Conservation (phyloP, 2,888 invertebrate genomes). For the Pheosia tremula region DNA sequence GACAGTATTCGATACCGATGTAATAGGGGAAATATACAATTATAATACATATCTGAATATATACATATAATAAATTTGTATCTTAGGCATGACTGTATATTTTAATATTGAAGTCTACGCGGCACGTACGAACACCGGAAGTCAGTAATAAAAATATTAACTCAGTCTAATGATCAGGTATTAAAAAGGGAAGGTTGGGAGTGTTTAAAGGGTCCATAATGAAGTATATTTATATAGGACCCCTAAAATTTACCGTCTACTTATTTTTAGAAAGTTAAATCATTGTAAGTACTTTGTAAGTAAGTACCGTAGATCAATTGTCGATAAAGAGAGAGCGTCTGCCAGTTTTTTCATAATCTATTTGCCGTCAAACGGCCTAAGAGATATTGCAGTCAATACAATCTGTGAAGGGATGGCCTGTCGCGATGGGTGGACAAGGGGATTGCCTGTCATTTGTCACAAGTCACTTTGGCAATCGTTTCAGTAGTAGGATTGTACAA, state of each 20-base stretch:
- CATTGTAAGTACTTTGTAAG: too few species aligned
- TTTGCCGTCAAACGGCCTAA: neutral
- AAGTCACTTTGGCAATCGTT: neutral
- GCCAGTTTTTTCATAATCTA: conserved; percentile 2
- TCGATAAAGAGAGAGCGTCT: neutral
- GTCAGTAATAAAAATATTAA: too few species aligned
- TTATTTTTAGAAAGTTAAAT: too few species aligned
- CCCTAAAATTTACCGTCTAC: neutral
- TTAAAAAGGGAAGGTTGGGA: neutral
- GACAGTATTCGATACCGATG: too few species aligned
- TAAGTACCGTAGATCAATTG: neutral
- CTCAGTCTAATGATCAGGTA: neutral
- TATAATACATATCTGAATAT: too few species aligned
- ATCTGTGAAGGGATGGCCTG: neutral
- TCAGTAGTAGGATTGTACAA: neutral
- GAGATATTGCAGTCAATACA: conserved; percentile 5
- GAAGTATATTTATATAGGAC: neutral
- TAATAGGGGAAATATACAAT: too few species aligned
- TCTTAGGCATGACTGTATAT: too few species aligned
- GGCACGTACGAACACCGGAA: too few species aligned
- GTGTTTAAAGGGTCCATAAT: neutral
- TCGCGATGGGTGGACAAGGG: neutral
- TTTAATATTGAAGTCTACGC: too few species aligned
- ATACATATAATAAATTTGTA: too few species aligned
- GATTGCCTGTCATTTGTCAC: conserved; percentile 1